Base-by-base conservation (phyloP, 2,888 invertebrate genomes). In the Auanema sp. region DNA sequence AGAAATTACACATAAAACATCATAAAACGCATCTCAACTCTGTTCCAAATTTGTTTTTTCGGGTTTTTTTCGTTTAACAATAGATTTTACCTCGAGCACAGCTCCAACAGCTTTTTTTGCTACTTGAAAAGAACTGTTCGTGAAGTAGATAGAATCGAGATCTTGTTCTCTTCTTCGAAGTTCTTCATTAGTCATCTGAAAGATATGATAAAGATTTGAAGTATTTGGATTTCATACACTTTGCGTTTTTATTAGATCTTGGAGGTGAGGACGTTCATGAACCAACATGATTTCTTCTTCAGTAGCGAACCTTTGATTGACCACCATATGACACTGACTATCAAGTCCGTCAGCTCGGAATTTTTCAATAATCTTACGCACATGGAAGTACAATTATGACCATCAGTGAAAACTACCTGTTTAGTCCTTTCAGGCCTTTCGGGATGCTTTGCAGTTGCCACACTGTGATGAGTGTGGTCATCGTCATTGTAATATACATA, bases 101-200 rank as follows among this genome's bases (percentile, higher is more conserved):
- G 66, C 50, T 44, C 69, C 72, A n/a, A 58, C 68, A 1, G 75
- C 62, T 14, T 56, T 52, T 8, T 16, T 41, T 0, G 75, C 68
- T 23, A 65, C 68, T 21, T 63, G 52, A 23, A 63, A 53, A 0
- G 72, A 64, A 41, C 58, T 41, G 10, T 44, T 44, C 16, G 66
- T 68, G 21, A 69, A 43, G 57, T 59, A 75, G 43, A 75, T 68
- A n/a, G 69, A 68, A 43, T 71, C 56, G 21, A 64, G 49, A 12
- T 62, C 40, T 11, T 58, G 58, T 25, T 52, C 58, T 1, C 50
- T 56, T 8, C 56, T 44, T 12, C 56, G 55, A 41, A 72, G 56
- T 24, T 69, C 64, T 23, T 62, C 65, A 3, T 63, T 42, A 2
- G 24, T 51, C 68, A 66, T 61, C 64, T 68, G 52, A 58, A 58